phyloP scores from a whole-genome alignment of 1,140 invertebrate species.

The Lepidurus couesii region DNA sequence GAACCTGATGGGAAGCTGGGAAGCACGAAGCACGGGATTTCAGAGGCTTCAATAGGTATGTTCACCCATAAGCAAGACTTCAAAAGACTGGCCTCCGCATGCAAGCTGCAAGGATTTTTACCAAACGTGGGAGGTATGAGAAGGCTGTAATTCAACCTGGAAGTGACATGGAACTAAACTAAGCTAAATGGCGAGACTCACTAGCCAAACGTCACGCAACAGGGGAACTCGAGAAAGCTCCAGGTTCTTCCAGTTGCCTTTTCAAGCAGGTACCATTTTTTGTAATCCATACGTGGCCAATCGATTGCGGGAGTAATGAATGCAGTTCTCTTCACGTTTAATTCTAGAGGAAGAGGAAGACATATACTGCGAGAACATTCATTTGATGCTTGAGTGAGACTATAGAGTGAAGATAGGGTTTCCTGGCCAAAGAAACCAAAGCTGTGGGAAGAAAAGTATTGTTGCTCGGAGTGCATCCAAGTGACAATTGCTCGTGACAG shows the following conservation, averaged over 20 bases:
- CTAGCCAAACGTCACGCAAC: constrained; percentile 1
- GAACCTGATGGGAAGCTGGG: background rate
- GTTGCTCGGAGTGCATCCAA: background rate
- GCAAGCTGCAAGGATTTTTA: background rate
- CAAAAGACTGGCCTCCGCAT: background rate
- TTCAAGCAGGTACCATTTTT: background rate
- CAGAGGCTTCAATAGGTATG: background rate
- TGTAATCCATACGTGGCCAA: background rate
- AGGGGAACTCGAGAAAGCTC: background rate
- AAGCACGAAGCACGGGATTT: background rate
- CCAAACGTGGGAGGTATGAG: background rate
- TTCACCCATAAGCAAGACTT: background rate
- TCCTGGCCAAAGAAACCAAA: background rate
- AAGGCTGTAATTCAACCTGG: background rate
- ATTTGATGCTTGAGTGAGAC: too few relatives aligned
- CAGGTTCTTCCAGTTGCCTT: background rate
- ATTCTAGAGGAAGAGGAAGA: too few relatives aligned
- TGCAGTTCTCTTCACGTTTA: too few relatives aligned
- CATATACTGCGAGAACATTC: too few relatives aligned
- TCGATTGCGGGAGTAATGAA: too few relatives aligned
- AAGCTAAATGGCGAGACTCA: background rate
- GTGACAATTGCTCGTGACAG: background rate
- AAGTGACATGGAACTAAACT: background rate
- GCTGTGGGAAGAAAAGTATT: background rate
- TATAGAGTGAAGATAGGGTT: too few relatives aligned